A percentile compares a stretch with the other conserved stretches of the same genome.
Conservation (phyloP, 2,113 vertebrate genomes). For the Labrus mixtus region DNA sequence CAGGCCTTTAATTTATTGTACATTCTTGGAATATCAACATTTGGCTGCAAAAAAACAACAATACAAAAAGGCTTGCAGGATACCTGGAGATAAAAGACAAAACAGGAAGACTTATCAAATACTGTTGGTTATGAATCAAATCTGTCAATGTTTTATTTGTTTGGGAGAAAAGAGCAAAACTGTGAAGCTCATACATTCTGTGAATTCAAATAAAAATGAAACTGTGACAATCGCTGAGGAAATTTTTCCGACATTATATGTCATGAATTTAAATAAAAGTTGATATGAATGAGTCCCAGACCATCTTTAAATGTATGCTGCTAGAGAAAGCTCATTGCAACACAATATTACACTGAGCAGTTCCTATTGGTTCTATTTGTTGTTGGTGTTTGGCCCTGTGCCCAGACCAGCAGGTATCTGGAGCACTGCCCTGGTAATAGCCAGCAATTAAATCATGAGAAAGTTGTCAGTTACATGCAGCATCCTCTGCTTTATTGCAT, state of each 20-base stretch:
- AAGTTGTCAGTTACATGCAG: conserved; percentile 58
- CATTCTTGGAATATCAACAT: too few relatives aligned
- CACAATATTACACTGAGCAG: neutral
- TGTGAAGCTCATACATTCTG: neutral
- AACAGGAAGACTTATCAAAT: too few relatives aligned
- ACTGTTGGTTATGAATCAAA: neutral
- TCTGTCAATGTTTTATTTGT: neutral
- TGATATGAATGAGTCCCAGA: too few relatives aligned
- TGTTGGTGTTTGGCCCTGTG: conserved; percentile 25
- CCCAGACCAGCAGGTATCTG: conserved; percentile 24
- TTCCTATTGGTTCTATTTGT: conserved; percentile 25
- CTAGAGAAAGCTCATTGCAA: neutral
- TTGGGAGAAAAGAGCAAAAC: neutral
- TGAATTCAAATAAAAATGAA: too few relatives aligned
- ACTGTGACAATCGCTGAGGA: too few relatives aligned
- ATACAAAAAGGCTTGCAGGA: neutral
- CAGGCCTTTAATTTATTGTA: too few relatives aligned
- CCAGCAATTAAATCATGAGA: conserved; percentile 61
- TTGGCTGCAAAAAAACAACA: neutral
- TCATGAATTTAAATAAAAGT: too few relatives aligned
- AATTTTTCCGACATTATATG: too few relatives aligned
- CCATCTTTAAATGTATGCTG: neutral
- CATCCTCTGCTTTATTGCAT: conserved; percentile 65
- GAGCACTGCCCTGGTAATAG: conserved; percentile 25
- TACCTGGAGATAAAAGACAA: neutral